Conservation (phyloP, 2,113 vertebrate species). For the Formicarius rufipectus region DNA sequence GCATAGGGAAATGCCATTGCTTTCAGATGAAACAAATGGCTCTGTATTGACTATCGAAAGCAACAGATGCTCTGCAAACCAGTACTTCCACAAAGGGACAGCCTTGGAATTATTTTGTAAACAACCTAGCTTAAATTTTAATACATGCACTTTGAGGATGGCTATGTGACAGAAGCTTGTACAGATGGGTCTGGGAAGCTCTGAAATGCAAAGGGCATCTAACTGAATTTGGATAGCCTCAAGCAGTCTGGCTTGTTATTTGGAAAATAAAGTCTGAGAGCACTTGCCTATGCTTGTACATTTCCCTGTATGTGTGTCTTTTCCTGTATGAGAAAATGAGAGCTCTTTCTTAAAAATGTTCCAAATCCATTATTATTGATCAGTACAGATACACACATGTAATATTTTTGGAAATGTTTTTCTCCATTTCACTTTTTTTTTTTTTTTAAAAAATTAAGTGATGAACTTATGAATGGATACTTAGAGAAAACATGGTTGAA, state of each 20-base stretch:
- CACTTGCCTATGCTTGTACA: not conserved
- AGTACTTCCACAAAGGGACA: conserved; percentile 58
- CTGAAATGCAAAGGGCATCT: conserved; percentile 20
- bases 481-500: not conserved
- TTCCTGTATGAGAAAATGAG: not conserved
- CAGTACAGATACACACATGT: not conserved
- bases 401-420: not conserved
- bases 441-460: not conserved
- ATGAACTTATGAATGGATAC: not conserved
- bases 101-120: conserved; percentile 63
- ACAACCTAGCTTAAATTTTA: conserved; percentile 56
- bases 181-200: conserved; percentile 40
- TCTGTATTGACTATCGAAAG: conserved; percentile 59
- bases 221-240: not conserved
- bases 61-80: conserved; percentile 61
- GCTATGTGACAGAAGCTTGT: conserved; percentile 47
- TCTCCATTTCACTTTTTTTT: not conserved
- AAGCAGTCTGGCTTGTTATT: not conserved
- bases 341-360: not conserved
- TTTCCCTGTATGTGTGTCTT: not conserved
- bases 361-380: not conserved
- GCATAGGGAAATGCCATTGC: conserved; percentile 47
- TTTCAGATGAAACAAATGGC: conserved; percentile 64
- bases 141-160: conserved; percentile 65
- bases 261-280: not conserved